Percentiles rank a stretch among this genome's conserved stretches.
phyloP scores from a whole-genome alignment of 2,113 vertebrate species.

The Oreochromis aureus region DNA sequence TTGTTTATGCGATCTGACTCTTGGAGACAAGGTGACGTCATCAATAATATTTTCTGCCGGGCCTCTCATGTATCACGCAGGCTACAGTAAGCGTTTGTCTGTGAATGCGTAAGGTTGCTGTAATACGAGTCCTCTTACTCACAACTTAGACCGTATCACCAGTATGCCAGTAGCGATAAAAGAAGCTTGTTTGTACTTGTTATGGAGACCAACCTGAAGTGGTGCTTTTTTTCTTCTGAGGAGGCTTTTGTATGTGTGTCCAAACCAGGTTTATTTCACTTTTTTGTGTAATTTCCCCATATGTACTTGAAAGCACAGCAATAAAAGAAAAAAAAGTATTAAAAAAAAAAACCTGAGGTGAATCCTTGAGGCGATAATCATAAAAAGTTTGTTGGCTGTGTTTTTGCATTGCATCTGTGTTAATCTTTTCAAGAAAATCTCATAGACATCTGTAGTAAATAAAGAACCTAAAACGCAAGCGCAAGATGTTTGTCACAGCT shows the following conservation, averaged over 20 bases:
- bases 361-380: not conserved
- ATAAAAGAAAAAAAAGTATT: rapidly evolving
- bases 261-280: not conserved
- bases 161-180: not conserved
- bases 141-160: not conserved
- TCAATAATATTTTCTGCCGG: slow-evolving; percentile 50
- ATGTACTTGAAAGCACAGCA: rapidly evolving
- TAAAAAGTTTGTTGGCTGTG: not conserved
- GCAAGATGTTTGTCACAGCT: too few species aligned
- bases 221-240: not conserved
- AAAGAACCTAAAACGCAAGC: not conserved
- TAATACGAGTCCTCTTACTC: not conserved
- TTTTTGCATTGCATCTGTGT: not conserved
- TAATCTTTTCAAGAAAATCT: not conserved
- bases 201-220: slow-evolving; percentile 32
- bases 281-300: not conserved
- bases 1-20: slow-evolving; percentile 61
- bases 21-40: slow-evolving; percentile 68
- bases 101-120: not conserved
- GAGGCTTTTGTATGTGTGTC: not conserved
- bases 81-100: slow-evolving; percentile 20
- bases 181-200: slow-evolving; percentile 14
- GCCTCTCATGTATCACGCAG: not conserved
- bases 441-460: not conserved
- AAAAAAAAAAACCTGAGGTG: not conserved